Evolutionary conservation across 1,140 invertebrate species (phyloP).

Genomic region (Doryteuthis pealeii): DNA sequence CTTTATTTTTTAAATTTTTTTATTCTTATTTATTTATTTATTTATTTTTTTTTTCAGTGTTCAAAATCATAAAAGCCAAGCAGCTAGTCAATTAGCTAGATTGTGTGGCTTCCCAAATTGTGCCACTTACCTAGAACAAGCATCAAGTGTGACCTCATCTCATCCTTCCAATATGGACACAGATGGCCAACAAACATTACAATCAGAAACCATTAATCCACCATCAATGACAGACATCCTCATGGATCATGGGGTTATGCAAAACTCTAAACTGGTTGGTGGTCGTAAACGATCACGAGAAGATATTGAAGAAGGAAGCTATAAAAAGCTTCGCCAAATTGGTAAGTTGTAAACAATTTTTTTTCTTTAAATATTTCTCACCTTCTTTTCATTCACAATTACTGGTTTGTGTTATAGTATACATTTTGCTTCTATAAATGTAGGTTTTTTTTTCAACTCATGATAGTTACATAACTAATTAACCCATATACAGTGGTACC

Average conservation of each 20-base stretch:
- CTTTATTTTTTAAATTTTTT: too few relatives aligned
- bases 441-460: too few relatives aligned
- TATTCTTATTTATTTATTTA: too few relatives aligned
- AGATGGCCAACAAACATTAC: background rate
- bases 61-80: slow-evolving; percentile 35
- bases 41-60: slow-evolving; percentile 34
- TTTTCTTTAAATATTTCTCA: too few relatives aligned
- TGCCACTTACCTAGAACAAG: slow-evolving; percentile 38
- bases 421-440: too few relatives aligned
- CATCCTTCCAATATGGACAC: background rate
- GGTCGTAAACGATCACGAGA: slow-evolving; percentile 2
- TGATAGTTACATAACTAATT: too few relatives aligned
- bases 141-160: background rate
- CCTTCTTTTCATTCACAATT: too few relatives aligned
- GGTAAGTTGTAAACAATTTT: slow-evolving; percentile 1
- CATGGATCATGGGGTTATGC: background rate
- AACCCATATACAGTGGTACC: too few relatives aligned
- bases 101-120: slow-evolving; percentile 37
- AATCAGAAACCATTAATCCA: too few relatives aligned
- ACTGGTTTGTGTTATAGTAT: too few relatives aligned
- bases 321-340: background rate
- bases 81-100: slow-evolving; percentile 35
- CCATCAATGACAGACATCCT: background rate
- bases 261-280: slow-evolving; percentile 2
- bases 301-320: background rate